Conservation (phyloP, 2,888 invertebrate species). For the Erpobdella octoculata region DNA sequence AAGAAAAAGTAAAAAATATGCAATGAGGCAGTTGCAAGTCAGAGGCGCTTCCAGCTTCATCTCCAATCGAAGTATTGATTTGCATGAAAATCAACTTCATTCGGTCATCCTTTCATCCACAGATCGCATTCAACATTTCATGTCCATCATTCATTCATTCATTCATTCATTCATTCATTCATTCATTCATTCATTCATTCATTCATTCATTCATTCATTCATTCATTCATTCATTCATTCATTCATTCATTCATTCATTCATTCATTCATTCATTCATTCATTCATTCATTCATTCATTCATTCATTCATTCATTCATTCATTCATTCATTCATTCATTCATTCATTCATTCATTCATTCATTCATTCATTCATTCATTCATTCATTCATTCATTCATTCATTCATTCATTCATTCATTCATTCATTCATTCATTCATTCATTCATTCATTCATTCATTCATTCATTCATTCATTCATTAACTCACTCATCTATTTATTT, state of each 20-base stretch:
- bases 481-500: too few species aligned
- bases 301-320: conserved; percentile 1
- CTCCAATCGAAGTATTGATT: background rate
- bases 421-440: background rate
- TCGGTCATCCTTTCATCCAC: background rate
- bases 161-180: background rate
- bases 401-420: background rate
- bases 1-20: too few species aligned
- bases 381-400: background rate
- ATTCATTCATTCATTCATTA: too few species aligned
- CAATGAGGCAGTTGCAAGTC: too few species aligned
- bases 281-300: background rate
- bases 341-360: conserved; percentile 1
- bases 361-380: background rate
- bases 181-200: background rate
- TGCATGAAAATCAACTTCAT: background rate
- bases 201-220: background rate
- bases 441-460: too few species aligned
- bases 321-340: conserved; percentile 1
- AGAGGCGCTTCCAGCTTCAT: too few species aligned
- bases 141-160: background rate
- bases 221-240: conserved; percentile 1
- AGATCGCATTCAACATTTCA: background rate
- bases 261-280: conserved; percentile 1
- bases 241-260: conserved; percentile 1